Evolutionary conservation across 1,140 invertebrate species (phyloP), one percentile per base, ranked within the genome.

Genomic region (Goniozus legneri): DNA sequence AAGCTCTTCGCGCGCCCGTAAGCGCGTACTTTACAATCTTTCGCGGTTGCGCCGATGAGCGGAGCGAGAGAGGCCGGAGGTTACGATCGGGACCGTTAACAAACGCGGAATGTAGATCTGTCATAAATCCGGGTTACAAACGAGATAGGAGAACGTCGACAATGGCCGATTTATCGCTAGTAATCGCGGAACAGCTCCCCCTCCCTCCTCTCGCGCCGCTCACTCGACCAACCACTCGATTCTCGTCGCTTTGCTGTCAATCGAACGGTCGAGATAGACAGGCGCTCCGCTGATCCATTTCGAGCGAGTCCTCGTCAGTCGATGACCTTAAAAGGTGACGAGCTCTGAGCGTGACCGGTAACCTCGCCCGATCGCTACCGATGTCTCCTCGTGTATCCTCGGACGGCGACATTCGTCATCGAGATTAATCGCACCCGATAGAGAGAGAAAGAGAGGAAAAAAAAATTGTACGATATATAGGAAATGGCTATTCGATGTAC

Each of bases 311-410:
- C 35, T 35, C 19, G 47, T 58, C 46, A 35, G 27, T 14, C 46
- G 44, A 41, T 41, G 34, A 44, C 39, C 43, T 32, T 47, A 34
- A 50, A 44, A 50, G 40, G 33, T 44, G 54, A 54, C 44, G 39
- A 50, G 24, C 18, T 34, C 39, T 33, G 38, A 19, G 31, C 8
- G 54, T 41, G 47, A 54, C 31, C 43, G 10, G n/a, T 10, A 27
- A 21, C 16, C 27, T 38, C 21, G 15, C 39, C 27, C 33, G 24
- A 10, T 7, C 20, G 15, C 14, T 15, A 15, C 21, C 16, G 24
- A 13, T 13, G 3, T 10, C n/a, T 36, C 31, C n/a, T n/a, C n/a
- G n/a, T n/a, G n/a, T n/a, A n/a, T n/a, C n/a, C n/a, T n/a, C n/a
- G n/a, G n/a, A n/a, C n/a, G n/a, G n/a, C n/a, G n/a, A n/a, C n/a